Percentiles rank a stretch among this genome's conserved stretches.
Conservation (phyloP, 1,140 invertebrate species). For the Pseudoatta argentina region DNA sequence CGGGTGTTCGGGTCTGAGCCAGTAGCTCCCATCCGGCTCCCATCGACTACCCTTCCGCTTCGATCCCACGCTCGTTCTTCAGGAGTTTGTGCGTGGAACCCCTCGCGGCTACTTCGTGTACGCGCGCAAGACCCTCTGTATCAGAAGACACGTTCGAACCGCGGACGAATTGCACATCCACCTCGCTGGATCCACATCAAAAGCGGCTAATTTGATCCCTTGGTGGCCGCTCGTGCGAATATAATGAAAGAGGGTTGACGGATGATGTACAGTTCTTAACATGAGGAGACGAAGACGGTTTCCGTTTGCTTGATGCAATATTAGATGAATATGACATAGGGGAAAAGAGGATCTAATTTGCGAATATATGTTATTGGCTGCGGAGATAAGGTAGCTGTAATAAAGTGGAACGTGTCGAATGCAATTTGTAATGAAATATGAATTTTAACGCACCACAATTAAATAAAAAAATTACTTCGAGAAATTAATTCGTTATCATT, state of each 20-base stretch:
- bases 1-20: conserved; percentile 15
- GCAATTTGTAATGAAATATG: not conserved
- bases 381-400: not conserved
- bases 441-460: not conserved
- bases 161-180: conserved; percentile 55
- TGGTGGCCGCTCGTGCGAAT: conserved; percentile 52
- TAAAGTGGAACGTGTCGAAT: not conserved
- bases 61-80: conserved; percentile 63
- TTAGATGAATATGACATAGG: not conserved
- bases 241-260: conserved; percentile 54
- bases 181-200: conserved; percentile 58
- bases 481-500: not conserved
- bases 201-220: conserved; percentile 64
- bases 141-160: conserved; percentile 50
- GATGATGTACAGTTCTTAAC: conserved; percentile 25
- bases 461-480: not conserved
- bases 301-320: conserved; percentile 51
- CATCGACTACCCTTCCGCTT: conserved; percentile 13
- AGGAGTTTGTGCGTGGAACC: conserved; percentile 71
- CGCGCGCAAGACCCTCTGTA: conserved; percentile 52
- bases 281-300: conserved; percentile 57
- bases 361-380: not conserved
- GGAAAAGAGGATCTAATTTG: conserved; percentile 15
- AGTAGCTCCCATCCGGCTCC: conserved; percentile 15
- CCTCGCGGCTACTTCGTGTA: conserved; percentile 66